phyloP scores from a whole-genome alignment of 2,797 vertebrate species.

The Coregonus suidteri region DNA sequence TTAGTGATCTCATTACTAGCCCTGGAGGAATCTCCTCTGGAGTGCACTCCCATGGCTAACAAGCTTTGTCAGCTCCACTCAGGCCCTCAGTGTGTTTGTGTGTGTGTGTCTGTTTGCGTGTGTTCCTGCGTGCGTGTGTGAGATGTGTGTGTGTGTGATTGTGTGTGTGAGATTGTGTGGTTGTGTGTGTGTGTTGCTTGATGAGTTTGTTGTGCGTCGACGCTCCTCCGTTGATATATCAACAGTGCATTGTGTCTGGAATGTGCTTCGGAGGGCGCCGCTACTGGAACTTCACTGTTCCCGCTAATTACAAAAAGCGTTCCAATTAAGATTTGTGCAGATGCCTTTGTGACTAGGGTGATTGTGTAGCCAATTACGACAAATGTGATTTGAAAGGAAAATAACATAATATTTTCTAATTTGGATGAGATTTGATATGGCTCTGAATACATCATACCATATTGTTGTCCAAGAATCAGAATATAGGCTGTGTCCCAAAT shows the following conservation, averaged over 20 bases:
- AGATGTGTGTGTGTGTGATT: constrained; percentile 4
- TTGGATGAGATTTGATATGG: neutral
- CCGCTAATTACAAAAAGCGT: neutral
- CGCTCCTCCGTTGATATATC: constrained; percentile 2
- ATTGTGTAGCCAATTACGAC: neutral
- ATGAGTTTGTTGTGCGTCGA: neutral
- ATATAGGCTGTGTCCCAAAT: too few relatives aligned
- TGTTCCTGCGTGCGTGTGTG: constrained; percentile 6
- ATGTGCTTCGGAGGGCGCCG: neutral
- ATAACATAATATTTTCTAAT: neutral
- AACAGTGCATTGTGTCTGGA: neutral
- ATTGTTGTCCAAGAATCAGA: too few relatives aligned
- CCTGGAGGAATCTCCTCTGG: constrained; percentile 6
- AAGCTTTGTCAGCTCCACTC: constrained; percentile 26
- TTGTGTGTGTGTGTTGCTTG: constrained; percentile 3
- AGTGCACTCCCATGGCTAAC: constrained; percentile 13
- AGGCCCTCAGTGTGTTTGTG: constrained; percentile 19
- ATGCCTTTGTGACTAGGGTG: neutral
- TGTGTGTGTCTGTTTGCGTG: neutral
- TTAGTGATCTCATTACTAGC: constrained; percentile 17
- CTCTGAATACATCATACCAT: neutral
- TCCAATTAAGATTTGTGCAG: neutral
- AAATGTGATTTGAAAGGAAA: neutral
- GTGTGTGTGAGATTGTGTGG: constrained; percentile 8
- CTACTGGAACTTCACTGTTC: neutral